Conservation (phyloP, 2,797 vertebrate species). For the Labroides dimidiatus region DNA sequence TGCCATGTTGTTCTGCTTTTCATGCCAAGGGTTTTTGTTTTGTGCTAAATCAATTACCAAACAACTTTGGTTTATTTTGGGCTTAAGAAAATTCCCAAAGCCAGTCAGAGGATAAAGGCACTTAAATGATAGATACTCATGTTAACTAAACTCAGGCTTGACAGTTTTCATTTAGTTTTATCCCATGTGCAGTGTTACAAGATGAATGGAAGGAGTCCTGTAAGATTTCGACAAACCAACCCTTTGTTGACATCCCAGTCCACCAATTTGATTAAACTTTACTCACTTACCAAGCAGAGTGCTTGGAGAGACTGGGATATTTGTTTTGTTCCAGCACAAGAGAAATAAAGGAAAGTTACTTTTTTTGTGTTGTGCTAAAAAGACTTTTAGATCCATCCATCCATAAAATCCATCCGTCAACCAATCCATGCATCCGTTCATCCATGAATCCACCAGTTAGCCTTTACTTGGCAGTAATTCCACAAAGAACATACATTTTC, state of each 20-base stretch:
- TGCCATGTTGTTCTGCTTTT: slow-evolving; percentile 24
- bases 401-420: no score
- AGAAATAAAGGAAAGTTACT: background rate
- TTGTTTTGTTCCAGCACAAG: background rate
- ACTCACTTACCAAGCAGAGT: background rate
- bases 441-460: no score
- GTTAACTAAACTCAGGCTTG: background rate
- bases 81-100: background rate
- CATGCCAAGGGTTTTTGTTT: slow-evolving; percentile 24
- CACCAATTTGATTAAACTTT: background rate
- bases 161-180: background rate
- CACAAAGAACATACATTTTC: no score
- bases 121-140: background rate
- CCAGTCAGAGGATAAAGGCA: slow-evolving; percentile 2
- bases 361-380: no score
- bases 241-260: background rate
- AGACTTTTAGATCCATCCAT: no score
- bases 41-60: slow-evolving; percentile 30
- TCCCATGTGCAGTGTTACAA: background rate
- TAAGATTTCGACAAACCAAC: background rate
- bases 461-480: no score
- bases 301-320: background rate
- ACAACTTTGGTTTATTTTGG: slow-evolving; percentile 24
- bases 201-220: background rate
- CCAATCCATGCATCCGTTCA: no score